Evolutionary conservation across 2,797 vertebrate genomes (phyloP), one percentile per base, ranked within the genome.

Genomic region (Tenualosa thibaudeaui): DNA sequence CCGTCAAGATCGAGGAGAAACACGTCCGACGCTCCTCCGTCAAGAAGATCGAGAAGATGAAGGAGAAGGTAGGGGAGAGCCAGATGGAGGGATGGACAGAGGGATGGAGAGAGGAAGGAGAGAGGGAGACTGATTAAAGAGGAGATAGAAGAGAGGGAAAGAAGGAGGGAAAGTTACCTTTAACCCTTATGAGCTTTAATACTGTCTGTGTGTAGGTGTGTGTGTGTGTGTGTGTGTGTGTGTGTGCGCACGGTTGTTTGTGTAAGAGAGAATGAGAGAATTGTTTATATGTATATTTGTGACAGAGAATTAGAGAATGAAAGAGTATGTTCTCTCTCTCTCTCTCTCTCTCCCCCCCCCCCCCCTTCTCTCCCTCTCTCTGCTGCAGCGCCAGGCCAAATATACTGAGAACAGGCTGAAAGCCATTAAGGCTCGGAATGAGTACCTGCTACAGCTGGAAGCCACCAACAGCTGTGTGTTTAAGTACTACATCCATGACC

Each of bases 1-100:
- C 91, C 0, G 93, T 98, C 87, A 97, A 96, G 89, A 94, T 96
- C 0, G 98, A 99, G 13, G 98, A 99, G 87, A 99, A 99, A 1
- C 98, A 98, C 0, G 96, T 98, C 58, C 95, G 98, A 0, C 96
- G 98, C 62, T 99, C 98, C 94, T 99, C 98, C 0, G 98, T 99
- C 78, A 98, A 98, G 65, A 99, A 99, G 91, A 99, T 99, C 0
- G 98, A 99, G 92, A 99, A 99, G 90, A 99, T 99, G 98, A 99
- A 99, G 91, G 98, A 99, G 93, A 62, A 53, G 49, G 49, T 65
- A 24, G 7, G 26, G 37, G 26, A 43, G 22, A 43, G 22, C 53
- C 31, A 31, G 31, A 31, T 31, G 8, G 53, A 46, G 40, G n/a
- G 9, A 54, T 31, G 26, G 12, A 5, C 13, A 24, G 9, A 19